Percentiles rank a stretch among this genome's conserved stretches.
phyloP scores from a whole-genome alignment of 2,797 vertebrate genomes.

The Remorina albescens region DNA sequence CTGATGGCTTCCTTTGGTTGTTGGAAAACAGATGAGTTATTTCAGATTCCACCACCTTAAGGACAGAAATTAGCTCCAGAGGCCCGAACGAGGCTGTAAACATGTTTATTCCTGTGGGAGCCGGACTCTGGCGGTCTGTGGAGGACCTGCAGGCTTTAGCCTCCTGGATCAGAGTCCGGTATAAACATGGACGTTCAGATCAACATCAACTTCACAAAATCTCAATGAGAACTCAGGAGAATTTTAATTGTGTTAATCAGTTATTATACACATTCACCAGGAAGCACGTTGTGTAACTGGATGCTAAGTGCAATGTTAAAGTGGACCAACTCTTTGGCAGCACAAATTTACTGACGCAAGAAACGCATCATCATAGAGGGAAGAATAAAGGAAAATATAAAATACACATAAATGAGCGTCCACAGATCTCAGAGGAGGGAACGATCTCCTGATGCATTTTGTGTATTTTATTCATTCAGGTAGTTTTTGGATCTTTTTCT shows the following conservation, averaged over 20 bases:
- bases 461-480: slow-evolving; percentile 3
- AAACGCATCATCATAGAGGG: neutral
- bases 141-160: too few relatives aligned
- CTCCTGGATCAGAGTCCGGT: too few relatives aligned
- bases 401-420: neutral
- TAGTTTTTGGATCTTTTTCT: neutral
- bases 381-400: slow-evolving; percentile 25
- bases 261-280: slow-evolving; percentile 56
- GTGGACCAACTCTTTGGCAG: slow-evolving; percentile 38
- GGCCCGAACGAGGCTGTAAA: too few relatives aligned
- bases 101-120: too few relatives aligned
- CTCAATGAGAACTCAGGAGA: neutral
- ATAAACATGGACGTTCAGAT: too few relatives aligned
- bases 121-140: too few relatives aligned
- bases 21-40: too few relatives aligned
- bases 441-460: slow-evolving; percentile 5
- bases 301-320: slow-evolving; percentile 64
- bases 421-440: neutral
- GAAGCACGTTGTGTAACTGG: slow-evolving; percentile 31
- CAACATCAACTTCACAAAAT: neutral
- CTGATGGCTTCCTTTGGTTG: too few relatives aligned
- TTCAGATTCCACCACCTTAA: too few relatives aligned
- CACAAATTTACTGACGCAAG: neutral
- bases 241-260: slow-evolving; percentile 64
- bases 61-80: too few relatives aligned